phyloP scores from a whole-genome alignment of 2,888 invertebrate genomes.

The Drosophila engyochracea region DNA sequence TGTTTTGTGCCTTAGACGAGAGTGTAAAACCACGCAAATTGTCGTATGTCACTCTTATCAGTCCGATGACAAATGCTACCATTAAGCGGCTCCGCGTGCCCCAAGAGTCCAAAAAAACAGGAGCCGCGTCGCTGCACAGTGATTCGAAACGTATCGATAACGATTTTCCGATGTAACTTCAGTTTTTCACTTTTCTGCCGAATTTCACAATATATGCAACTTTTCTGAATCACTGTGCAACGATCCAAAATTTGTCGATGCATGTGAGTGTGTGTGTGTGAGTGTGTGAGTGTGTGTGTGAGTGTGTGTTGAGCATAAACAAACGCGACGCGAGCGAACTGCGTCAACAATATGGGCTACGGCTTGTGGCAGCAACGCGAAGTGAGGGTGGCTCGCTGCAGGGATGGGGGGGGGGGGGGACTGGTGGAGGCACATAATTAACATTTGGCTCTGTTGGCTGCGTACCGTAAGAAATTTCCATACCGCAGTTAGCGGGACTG shows the following conservation, averaged over 20 bases:
- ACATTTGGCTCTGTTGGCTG: constrained; percentile 71
- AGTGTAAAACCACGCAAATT: constrained; percentile 61
- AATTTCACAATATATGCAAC: neutral
- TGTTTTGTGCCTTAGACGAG: constrained; percentile 30
- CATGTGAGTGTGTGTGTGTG: constrained; percentile 8
- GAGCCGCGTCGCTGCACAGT: constrained; percentile 27
- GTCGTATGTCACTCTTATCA: constrained; percentile 59
- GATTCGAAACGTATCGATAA: constrained; percentile 6
- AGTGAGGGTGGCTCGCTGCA: constrained; percentile 23
- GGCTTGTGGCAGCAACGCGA: constrained; percentile 40
- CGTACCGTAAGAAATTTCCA: constrained; percentile 68
- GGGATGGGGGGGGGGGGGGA: constrained; percentile 1
- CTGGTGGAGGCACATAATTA: constrained; percentile 65
- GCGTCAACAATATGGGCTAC: constrained; percentile 51
- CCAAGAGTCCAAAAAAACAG: constrained; percentile 12
- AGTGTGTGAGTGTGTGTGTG: constrained; percentile 10
- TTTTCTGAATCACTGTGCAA: constrained; percentile 40
- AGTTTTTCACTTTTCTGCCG: neutral
- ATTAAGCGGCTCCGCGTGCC: constrained; percentile 46
- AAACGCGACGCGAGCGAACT: constrained; percentile 43
- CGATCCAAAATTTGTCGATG: constrained; percentile 29
- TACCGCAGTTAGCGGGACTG: constrained; percentile 32
- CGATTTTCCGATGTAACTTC: neutral
- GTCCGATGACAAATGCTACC: constrained; percentile 56
- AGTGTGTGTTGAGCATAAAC: constrained; percentile 46